Evolutionary conservation across 2,888 invertebrate genomes (phyloP).

Genomic region (Oscheius myriophilus): DNA sequence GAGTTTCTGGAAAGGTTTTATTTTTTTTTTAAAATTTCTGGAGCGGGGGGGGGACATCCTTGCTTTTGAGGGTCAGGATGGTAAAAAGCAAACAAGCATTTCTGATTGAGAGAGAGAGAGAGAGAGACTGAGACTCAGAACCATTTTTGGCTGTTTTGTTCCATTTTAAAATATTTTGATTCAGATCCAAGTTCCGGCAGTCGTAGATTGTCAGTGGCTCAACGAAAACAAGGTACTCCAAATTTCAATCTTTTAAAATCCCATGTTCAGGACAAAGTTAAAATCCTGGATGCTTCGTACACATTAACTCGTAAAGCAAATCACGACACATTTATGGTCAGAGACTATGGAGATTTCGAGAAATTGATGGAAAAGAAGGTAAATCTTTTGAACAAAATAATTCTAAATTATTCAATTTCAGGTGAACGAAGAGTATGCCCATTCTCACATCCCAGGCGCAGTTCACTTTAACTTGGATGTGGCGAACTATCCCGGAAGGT

Average conservation of each 20-base stretch:
- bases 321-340: constrained; percentile 7
- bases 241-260: not conserved
- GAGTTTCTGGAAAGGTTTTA: too few species aligned
- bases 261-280: constrained; percentile 9
- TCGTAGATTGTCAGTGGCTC: constrained; percentile 19
- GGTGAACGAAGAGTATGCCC: constrained; percentile 8
- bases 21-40: too few species aligned
- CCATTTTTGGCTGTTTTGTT: too few species aligned
- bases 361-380: constrained; percentile 15
- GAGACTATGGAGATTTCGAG: constrained; percentile 23
- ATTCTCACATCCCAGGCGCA: constrained; percentile 61
- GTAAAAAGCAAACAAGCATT: too few species aligned
- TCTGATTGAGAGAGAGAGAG: too few species aligned
- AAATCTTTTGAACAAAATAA: not conserved
- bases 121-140: too few species aligned
- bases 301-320: constrained; percentile 3
- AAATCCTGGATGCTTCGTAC: constrained; percentile 19
- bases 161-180: not conserved
- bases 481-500: constrained; percentile 61
- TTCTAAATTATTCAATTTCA: constrained; percentile 2
- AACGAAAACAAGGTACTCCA: constrained; percentile 7
- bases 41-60: too few species aligned
- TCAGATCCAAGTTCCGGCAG: constrained; percentile 20
- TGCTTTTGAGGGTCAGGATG: too few species aligned
- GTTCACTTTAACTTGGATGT: constrained; percentile 59